Evolutionary conservation across 1,140 invertebrate species (phyloP), one percentile per base, ranked within the genome.

Genomic region (Ceratosolen fusciceps): DNA sequence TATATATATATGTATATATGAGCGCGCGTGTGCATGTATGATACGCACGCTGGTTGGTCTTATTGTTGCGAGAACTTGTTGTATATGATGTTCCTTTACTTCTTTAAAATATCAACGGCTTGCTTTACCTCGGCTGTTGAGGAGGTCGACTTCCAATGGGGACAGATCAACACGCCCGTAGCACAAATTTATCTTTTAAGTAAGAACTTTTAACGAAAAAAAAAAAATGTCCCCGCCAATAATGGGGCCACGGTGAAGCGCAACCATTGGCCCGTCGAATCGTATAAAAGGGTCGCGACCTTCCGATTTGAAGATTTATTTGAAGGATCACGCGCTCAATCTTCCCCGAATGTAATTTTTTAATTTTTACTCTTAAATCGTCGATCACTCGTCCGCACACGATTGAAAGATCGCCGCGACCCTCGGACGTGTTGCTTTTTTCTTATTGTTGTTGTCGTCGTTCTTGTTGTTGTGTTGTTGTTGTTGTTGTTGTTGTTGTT

Each of bases 61-160:
- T 77, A 78, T 83, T 75, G 58, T 56, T 82, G 83, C 77, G 82
- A 84, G 82, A 81, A 85, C 81, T 74, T 21, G 31, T 54, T 52
- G n/a, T n/a, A n/a, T 71, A 73, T 70, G 83, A 76, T 82, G 80
- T 68, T 74, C 47, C 9, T 58, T 79, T 19, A 21, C 8, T 62
- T 16, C n/a, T 12, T 31, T 31, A 26, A 9, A 14, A 34, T 26
- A 10, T 56, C 58, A 24, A 14, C 31, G 2, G 75, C 62, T 37
- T 72, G 16, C 31, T 71, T 76, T 19, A 14, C 31, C 39, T 71
- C 14, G 19, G 19, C 2, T 62, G 47, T 58, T 74, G 5, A 7
- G 19, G 21, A 73, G 26, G 47, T 74, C 12, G 52, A 54, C 47
- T 39, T 58, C 26, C 21, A 14, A 39, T 24, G 60, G n/a, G 34